Conservation (phyloP, 2,888 invertebrate species). For the Callyntrura sp. region DNA sequence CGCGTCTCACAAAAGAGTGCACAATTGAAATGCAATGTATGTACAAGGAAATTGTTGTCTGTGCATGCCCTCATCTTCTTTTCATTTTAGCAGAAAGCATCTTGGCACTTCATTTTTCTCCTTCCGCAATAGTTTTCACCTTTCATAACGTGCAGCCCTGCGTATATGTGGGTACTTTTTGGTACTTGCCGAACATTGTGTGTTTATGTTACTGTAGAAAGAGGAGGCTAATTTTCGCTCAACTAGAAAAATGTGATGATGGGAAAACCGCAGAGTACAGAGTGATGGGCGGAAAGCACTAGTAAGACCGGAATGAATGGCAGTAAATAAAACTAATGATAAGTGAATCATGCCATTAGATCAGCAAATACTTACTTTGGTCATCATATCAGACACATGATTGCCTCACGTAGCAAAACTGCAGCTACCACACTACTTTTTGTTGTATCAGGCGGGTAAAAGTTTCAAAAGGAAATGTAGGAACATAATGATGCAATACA, state of each 20-base stretch:
- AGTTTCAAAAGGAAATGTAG: background rate
- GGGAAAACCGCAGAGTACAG: constrained; percentile 13
- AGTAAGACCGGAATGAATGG: background rate
- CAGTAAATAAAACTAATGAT: constrained; percentile 10
- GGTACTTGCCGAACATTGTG: background rate
- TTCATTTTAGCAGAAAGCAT: background rate
- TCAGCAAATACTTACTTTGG: constrained; percentile 27
- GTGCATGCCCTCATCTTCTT: too few relatives aligned
- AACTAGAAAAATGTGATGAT: constrained; percentile 44
- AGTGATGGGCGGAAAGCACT: background rate
- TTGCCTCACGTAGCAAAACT: constrained; percentile 11
- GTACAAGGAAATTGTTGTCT: too few relatives aligned
- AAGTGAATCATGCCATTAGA: constrained; percentile 54
- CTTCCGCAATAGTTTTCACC: background rate
- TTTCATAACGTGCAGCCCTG: too few relatives aligned
- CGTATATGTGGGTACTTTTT: too few relatives aligned
- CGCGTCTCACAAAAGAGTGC: too few relatives aligned
- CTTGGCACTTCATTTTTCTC: background rate
- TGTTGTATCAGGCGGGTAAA: background rate
- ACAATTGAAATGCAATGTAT: background rate
- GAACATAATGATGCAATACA: background rate
- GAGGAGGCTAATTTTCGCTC: background rate
- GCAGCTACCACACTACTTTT: background rate
- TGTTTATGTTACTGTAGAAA: background rate
- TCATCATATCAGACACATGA: background rate